Conservation (phyloP, 2,888 invertebrate species). For the Ormyrus nitidulus region DNA sequence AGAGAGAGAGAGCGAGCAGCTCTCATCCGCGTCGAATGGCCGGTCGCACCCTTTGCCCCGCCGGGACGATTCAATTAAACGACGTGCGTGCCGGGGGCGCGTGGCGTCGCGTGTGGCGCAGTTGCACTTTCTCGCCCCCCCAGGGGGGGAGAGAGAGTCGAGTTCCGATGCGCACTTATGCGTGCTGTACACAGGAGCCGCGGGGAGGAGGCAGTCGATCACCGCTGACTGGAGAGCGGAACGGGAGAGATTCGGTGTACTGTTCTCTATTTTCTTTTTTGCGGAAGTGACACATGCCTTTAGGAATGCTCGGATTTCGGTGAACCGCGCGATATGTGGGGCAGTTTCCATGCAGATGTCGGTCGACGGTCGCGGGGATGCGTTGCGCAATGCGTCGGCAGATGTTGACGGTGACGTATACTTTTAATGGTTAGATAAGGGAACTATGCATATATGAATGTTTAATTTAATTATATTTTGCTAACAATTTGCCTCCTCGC, state of each 20-base stretch:
- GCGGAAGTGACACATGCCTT: not conserved
- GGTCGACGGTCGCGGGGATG: too few relatives aligned
- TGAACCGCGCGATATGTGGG: too few relatives aligned
- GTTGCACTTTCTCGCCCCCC: constrained; percentile 20
- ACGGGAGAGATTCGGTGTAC: not conserved
- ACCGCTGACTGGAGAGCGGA: constrained; percentile 49
- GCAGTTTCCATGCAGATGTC: too few relatives aligned
- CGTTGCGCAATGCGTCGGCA: too few relatives aligned
- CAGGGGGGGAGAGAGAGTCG: constrained; percentile 14
- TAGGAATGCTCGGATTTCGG: too few relatives aligned
- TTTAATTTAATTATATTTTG: too few relatives aligned
- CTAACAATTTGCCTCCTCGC: too few relatives aligned
- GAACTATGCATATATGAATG: too few relatives aligned
- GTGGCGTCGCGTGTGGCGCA: not conserved
- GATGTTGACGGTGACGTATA: too few relatives aligned
- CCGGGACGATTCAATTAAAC: constrained; percentile 65
- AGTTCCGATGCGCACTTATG: constrained; percentile 51
- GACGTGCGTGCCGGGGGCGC: constrained; percentile 14
- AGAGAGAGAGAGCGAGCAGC: not conserved
- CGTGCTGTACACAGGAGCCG: constrained; percentile 43
- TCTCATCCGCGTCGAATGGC: constrained; percentile 14
- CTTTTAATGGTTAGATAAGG: too few relatives aligned
- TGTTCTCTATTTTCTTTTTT: not conserved
- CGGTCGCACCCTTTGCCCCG: constrained; percentile 36
- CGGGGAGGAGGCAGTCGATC: constrained; percentile 65